A percentile compares a stretch with the other conserved stretches of the same genome.
Conservation (phyloP, 2,113 vertebrate genomes). For the Ploceus nigricollis region DNA sequence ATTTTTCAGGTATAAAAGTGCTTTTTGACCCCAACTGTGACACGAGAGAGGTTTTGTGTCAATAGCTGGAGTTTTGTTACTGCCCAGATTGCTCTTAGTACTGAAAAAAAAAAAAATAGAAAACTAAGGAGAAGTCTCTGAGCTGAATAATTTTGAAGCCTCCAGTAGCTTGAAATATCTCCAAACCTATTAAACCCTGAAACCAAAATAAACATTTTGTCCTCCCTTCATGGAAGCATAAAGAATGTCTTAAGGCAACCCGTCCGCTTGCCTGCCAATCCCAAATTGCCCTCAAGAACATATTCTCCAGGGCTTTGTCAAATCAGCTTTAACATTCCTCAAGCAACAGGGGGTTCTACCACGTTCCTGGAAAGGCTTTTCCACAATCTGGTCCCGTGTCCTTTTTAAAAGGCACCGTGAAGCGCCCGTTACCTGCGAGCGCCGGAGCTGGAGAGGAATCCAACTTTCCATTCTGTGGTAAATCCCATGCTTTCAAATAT, state of each 20-base stretch:
- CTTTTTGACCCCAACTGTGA: not conserved
- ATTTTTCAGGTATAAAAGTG: not conserved
- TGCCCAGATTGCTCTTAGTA: not conserved
- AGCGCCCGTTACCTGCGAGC: not conserved
- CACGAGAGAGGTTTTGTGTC: not conserved
- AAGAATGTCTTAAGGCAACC: constrained; percentile 54
- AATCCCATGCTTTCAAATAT: constrained; percentile 10
- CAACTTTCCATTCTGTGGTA: constrained; percentile 23
- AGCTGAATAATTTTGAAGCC: constrained; percentile 38
- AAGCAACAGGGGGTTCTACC: constrained; percentile 3
- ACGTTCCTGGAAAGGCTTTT: constrained; percentile 38
- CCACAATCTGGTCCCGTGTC: not conserved
- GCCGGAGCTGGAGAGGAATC: not conserved
- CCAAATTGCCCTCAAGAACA: constrained; percentile 51
- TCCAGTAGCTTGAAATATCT: constrained; percentile 65
- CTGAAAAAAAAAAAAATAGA: not conserved
- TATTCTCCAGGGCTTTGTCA: constrained; percentile 50
- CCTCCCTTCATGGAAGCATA: constrained; percentile 48
- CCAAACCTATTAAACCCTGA: constrained; percentile 60
- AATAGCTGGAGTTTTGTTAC: not conserved
- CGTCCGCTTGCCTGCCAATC: constrained; percentile 43
- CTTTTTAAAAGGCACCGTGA: not conserved
- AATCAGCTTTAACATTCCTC: constrained; percentile 35
- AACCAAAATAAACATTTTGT: constrained; percentile 66
- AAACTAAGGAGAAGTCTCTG: not conserved